Conservation (phyloP, 2,797 vertebrate species). For the Rallus crepitans region DNA sequence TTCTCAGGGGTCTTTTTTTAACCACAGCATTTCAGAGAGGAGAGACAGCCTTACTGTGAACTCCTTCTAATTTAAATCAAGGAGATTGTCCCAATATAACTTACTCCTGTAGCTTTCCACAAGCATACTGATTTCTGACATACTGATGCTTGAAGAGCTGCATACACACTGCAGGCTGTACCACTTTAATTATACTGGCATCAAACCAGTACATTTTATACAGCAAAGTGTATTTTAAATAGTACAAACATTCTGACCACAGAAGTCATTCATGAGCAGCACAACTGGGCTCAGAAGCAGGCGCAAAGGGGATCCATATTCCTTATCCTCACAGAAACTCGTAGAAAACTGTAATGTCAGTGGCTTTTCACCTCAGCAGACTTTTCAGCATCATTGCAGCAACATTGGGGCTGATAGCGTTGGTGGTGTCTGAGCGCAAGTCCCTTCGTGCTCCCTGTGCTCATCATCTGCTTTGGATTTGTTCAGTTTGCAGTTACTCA, state of each 20-base stretch:
- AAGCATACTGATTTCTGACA: background rate
- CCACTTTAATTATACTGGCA: background rate
- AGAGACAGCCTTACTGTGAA: background rate
- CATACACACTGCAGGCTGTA: background rate
- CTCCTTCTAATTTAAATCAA: background rate
- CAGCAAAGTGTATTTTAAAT: background rate
- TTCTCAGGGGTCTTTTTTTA: background rate
- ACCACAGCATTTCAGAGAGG: background rate
- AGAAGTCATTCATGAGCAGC: background rate
- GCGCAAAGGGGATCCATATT: background rate
- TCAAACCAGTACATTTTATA: background rate
- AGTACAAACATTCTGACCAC: background rate
- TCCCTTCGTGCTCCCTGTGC: background rate
- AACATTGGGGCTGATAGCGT: background rate
- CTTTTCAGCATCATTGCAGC: background rate
- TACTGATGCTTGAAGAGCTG: background rate
- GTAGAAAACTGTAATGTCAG: background rate
- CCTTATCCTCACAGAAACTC: background rate
- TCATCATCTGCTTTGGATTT: background rate
- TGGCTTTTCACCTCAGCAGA: background rate
- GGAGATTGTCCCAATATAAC: background rate
- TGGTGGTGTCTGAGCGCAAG: background rate
- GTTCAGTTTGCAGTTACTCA: background rate
- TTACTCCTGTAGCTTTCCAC: background rate
- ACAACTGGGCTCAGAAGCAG: background rate